These are phyloP conservation scores for Asarcornis scutulata DNA, from an alignment of 2,113 vertebrate genomes.

Conservation along the genomic window DNA sequence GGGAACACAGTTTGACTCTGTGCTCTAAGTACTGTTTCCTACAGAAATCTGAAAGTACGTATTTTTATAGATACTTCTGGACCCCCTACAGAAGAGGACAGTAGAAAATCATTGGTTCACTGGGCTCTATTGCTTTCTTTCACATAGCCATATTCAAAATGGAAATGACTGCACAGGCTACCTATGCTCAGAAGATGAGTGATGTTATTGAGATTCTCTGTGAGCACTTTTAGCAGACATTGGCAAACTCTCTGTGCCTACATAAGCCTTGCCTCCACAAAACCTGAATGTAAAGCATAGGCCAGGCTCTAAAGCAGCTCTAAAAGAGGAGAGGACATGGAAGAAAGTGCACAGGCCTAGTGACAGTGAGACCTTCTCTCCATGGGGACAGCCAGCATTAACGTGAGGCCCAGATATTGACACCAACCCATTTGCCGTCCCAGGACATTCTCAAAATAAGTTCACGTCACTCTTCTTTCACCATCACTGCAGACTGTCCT, in stretches of 20 bases:
- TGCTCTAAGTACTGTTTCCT: not conserved
- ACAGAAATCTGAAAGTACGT: not conserved
- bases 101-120: not conserved
- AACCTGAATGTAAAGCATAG: rapidly evolving
- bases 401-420: not conserved
- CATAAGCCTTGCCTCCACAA: not conserved
- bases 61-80: not conserved
- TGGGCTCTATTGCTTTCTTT: not conserved
- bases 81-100: not conserved
- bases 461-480: not conserved
- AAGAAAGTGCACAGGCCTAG: not conserved
- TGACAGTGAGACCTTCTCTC: not conserved
- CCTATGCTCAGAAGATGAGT: not conserved
- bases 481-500: not conserved
- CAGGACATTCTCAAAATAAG: not conserved
- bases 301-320: rapidly evolving
- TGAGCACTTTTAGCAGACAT: not conserved
- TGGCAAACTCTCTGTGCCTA: not conserved
- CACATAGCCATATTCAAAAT: not conserved
- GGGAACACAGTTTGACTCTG: rapidly evolving
- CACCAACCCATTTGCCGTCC: not conserved
- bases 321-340: not conserved
- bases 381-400: rapidly evolving
- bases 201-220: not conserved
- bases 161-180: not conserved